Conservation (phyloP, 2,113 vertebrate genomes). For the Cairina moschata region DNA sequence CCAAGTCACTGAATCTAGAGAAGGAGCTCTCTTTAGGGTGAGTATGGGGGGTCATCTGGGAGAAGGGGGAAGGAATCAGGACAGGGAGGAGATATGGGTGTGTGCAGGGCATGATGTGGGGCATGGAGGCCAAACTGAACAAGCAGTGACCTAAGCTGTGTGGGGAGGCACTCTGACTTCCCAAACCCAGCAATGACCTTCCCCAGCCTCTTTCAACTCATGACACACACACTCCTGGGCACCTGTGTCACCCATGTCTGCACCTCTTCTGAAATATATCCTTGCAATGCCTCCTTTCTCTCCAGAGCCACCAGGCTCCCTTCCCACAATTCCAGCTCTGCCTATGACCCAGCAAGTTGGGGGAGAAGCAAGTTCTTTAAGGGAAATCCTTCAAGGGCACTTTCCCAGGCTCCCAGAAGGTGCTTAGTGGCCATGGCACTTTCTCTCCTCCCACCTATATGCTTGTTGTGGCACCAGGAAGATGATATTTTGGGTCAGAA, state of each 20-base stretch:
- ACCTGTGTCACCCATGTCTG: fast-evolving
- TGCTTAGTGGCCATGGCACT: not conserved
- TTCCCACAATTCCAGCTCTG: not conserved
- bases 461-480: not conserved
- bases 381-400: not conserved
- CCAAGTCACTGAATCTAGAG: not conserved
- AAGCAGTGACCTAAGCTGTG: not conserved
- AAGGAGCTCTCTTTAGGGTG: not conserved
- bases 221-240: fast-evolving
- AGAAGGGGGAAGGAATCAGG: not conserved
- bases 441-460: not conserved
- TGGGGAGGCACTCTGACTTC: not conserved
- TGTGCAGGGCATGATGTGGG: not conserved
- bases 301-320: not conserved
- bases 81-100: not conserved
- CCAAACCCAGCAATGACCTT: fast-evolving
- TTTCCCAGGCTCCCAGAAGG: not conserved
- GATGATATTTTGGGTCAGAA: not conserved
- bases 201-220: not conserved
- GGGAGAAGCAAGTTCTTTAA: fast-evolving
- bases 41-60: not conserved
- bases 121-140: fast-evolving
- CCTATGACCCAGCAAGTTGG: not conserved
- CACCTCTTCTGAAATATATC: not conserved
- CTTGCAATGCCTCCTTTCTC: not conserved